Evolutionary conservation across 2,797 vertebrate species (phyloP), one percentile per base, ranked within the genome.

Genomic region (Crenuchus spilurus): DNA sequence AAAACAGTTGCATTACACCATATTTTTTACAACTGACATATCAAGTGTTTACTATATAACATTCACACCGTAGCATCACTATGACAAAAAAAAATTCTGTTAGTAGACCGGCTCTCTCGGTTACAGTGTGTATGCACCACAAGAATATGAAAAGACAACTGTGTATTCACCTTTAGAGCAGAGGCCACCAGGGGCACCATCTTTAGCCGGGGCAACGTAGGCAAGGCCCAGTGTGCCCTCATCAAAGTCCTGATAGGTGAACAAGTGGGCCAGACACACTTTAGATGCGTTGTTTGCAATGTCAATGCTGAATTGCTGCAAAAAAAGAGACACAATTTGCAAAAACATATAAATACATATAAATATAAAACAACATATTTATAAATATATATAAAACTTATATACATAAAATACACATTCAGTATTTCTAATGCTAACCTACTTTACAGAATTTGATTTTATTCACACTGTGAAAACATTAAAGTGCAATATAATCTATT

Each of bases 221-320:
- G 97, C 97, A 70, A 99, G 83, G 35, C 97, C 97, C 72, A 99
- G 93, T 0, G 97, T 99, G 24, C 97, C 97, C 82, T 97, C 95
- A 13, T 97, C 97, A 70, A 99, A 99, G 88, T 99, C 97, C 89
- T 99, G 97, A 51, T 99, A 99, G 0, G 97, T 99, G 91, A 99
- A 99, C 61, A 99, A 95, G 83, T 99, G 97, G 66, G 96, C 97
- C 37, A 99, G 94, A 78, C 97, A 99, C 70, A 96, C 97, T 0
- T 89, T 90, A 74, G 95, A 94, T 6, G 96, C 97, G 52, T 95
- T 95, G 42, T 95, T 92, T 6, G 97, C 95, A 14, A 99, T 95
- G 88, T 99, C 97, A 70, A 91, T 87, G 54, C 97, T 98, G 80
- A 99, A 99, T 93, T 98, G 97, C 97, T 99, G 89, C 60, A 63